Evolutionary conservation across 2,113 vertebrate species (phyloP).

Genomic region (Trematomus loennbergii): DNA sequence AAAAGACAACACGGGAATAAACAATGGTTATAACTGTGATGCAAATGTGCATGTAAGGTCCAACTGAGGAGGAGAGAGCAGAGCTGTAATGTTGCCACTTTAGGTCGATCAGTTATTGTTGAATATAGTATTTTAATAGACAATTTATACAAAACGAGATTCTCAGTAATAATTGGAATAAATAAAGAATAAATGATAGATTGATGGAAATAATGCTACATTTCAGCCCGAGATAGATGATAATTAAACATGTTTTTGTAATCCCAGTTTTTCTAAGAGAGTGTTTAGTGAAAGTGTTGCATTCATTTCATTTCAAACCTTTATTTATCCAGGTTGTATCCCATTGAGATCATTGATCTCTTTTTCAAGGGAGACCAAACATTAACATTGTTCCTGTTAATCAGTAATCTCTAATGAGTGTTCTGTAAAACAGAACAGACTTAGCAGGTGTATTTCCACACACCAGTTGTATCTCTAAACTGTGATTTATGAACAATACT

Average conservation of each 20-base stretch:
- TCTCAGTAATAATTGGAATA: too few species aligned
- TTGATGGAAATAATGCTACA: not conserved
- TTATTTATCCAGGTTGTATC: too few species aligned
- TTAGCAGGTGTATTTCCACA: constrained; percentile 12
- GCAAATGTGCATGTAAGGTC: constrained; percentile 66
- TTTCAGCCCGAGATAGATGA: not conserved
- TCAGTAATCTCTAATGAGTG: not conserved
- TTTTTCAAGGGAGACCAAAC: too few species aligned
- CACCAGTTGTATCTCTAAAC: not conserved
- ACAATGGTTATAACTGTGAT: constrained; percentile 69
- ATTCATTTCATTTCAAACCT: too few species aligned
- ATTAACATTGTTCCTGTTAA: not conserved
- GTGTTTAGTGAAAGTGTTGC: not conserved
- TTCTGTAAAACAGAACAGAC: not conserved
- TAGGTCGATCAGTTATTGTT: not conserved
- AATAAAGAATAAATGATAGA: not conserved
- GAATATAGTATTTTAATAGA: not conserved
- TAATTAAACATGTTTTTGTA: not conserved
- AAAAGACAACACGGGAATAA: constrained; percentile 48
- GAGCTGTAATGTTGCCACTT: not conserved
- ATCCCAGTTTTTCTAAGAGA: not conserved
- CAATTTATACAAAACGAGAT: not conserved
- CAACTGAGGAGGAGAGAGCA: constrained; percentile 24
- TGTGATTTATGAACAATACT: not conserved
- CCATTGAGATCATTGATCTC: too few species aligned